Base-by-base conservation (phyloP, 2,797 vertebrate genomes). In the Fistularia tabacaria region DNA sequence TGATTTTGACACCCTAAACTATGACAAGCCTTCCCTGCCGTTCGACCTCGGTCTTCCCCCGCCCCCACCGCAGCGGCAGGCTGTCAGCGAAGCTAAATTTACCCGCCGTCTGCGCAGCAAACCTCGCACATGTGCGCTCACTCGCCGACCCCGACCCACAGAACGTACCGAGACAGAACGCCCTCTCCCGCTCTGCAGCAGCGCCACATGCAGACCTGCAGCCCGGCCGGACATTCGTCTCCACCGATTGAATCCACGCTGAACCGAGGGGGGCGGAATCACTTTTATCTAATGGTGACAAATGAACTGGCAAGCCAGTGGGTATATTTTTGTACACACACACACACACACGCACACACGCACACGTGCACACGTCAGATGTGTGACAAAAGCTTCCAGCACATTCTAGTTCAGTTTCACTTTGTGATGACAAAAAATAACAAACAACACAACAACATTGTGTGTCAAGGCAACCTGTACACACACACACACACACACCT, bases 11-110 rank as follows among this genome's bases (percentile, higher is more conserved):
- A 62, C 55, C 51, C 59, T 64, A 63, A 74, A 54, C 41, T 57
- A 14, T 56, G 46, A 46, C 49, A 43, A 55, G 54, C 78, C 66
- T 64, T 58, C 37, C 13, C 7, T 41, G 40, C 45, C 59, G 67
- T 59, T 51, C 10, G 2, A 46, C 62, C 55, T 54, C 46, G 41
- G 40, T 65, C 59, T 48, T 54, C 59, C 62, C 58, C 49, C 58
- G 57, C 49, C 64, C 66, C 54, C 58, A 58, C 49, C 60, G 53
- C 50, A 53, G 37, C 70, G 62, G 48, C 54, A 75, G 63, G 60
- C 81, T 77, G 69, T 79, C 78, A 74, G 67, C 77, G 69, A 68
- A 68, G 75, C 86, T 85, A 88, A 77, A 91, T 89, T 73, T 87
- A 88, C 69, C 76, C 76, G 7, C 71, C 52, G 14, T 76, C 64